These are phyloP conservation scores for Hemaris fuciformis DNA, from an alignment of 2,888 invertebrate genomes.

Conservation along the genomic window DNA sequence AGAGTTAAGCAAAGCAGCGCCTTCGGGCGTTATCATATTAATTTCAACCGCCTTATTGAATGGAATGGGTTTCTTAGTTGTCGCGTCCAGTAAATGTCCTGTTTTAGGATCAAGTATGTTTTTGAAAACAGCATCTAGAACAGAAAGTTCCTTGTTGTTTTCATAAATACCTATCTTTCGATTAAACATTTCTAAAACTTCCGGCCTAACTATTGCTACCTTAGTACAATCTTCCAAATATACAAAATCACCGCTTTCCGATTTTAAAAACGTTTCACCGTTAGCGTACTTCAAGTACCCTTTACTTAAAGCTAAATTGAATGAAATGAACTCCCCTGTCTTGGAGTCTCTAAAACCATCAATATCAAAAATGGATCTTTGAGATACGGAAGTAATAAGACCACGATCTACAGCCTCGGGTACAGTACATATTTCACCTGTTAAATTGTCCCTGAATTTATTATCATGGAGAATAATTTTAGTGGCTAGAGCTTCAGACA, in stretches of 20 bases:
- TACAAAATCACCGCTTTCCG: conserved; percentile 87
- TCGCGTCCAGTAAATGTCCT: conserved; percentile 90
- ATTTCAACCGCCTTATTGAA: conserved; percentile 93
- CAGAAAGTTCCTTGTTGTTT: conserved; percentile 87
- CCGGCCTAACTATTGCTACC: conserved; percentile 89
- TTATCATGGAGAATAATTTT: conserved; percentile 89
- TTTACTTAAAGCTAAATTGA: conserved; percentile 89
- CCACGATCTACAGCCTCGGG: conserved; percentile 95
- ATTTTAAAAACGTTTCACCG: conserved; percentile 87
- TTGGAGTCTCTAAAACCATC: conserved; percentile 93
- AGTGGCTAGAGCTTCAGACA: conserved; percentile 91
- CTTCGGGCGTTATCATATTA: conserved; percentile 92
- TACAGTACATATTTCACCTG: conserved; percentile 87
- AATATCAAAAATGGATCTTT: conserved; percentile 95
- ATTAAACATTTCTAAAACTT: conserved; percentile 92
- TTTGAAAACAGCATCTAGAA: conserved; percentile 93
- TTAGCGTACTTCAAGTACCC: conserved; percentile 88
- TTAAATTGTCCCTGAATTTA: conserved; percentile 88
- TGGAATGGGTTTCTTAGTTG: conserved; percentile 86
- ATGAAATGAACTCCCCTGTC: conserved; percentile 90
- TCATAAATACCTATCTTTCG: conserved; percentile 91
- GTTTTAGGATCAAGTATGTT: conserved; percentile 93
- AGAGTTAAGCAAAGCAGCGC: conserved; percentile 92
- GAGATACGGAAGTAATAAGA: conserved; percentile 91
- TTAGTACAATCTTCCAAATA: conserved; percentile 90